phyloP scores from a whole-genome alignment of 1,140 invertebrate species.

The Drosophila takahashii region DNA sequence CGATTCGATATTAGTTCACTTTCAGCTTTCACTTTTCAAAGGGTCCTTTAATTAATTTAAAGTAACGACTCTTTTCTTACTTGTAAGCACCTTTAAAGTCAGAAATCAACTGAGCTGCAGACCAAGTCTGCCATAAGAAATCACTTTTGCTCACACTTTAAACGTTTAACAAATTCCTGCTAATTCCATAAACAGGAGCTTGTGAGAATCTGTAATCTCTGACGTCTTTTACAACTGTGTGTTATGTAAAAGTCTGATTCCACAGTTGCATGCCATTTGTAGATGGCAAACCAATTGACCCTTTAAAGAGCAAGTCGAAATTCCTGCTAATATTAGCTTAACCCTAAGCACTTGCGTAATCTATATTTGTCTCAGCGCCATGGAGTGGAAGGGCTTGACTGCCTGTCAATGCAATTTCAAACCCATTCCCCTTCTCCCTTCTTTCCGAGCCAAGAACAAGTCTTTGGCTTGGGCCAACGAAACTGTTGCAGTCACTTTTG shows the following conservation, averaged over 20 bases:
- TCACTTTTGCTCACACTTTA: constrained; percentile 1
- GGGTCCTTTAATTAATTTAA: neutral
- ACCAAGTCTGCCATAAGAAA: neutral
- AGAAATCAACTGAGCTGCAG: constrained; percentile 16
- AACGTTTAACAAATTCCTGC: constrained; percentile 26
- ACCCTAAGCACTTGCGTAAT: constrained; percentile 40
- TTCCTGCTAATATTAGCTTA: constrained; percentile 33
- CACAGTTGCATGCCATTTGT: constrained; percentile 5
- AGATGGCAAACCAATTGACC: constrained; percentile 31
- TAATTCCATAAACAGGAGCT: constrained; percentile 54
- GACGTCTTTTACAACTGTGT: constrained; percentile 35
- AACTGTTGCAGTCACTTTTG: constrained; percentile 61
- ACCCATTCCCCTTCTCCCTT: neutral
- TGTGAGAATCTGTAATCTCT: constrained; percentile 6
- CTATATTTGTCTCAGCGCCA: constrained; percentile 35
- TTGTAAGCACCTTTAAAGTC: constrained; percentile 17
- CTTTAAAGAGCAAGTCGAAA: constrained; percentile 11
- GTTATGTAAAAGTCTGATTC: constrained; percentile 8
- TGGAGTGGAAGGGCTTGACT: constrained; percentile 39
- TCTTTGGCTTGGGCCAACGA: constrained; percentile 22
- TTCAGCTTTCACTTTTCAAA: neutral
- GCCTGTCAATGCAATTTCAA: constrained; percentile 49
- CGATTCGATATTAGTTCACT: constrained; percentile 7
- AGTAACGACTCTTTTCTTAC: neutral
- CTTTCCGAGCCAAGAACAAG: constrained; percentile 2